Conservation (phyloP, 2,888 invertebrate species). For the Strigamia maritima region DNA sequence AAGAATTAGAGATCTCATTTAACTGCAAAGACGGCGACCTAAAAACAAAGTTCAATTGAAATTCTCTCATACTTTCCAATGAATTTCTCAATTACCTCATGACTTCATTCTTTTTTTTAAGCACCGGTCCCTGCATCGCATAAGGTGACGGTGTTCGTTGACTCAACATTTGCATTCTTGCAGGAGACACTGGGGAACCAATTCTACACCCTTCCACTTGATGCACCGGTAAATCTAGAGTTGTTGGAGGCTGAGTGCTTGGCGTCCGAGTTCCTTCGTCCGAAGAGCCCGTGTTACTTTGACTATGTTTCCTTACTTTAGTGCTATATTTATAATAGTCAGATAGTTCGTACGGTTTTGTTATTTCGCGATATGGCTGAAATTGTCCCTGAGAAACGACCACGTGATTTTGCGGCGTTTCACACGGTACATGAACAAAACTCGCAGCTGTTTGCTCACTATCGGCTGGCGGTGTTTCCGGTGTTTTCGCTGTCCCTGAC, state of each 20-base stretch:
- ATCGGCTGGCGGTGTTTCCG: neutral
- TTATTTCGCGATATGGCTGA: slow-evolving; percentile 82
- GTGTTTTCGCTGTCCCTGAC: neutral
- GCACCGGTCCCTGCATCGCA: neutral
- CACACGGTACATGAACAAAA: slow-evolving; percentile 58
- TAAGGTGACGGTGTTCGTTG: neutral
- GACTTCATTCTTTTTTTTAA: neutral
- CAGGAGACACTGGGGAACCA: neutral
- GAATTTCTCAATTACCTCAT: neutral
- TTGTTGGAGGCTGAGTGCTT: neutral
- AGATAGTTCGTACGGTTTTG: slow-evolving; percentile 96
- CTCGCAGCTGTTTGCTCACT: slow-evolving; percentile 38
- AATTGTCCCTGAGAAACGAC: slow-evolving; percentile 83
- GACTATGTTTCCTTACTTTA: slow-evolving; percentile 70
- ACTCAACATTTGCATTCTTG: neutral
- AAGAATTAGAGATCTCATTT: slow-evolving; percentile 40
- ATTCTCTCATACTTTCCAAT: neutral
- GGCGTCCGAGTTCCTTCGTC: neutral
- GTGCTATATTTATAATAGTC: slow-evolving; percentile 98
- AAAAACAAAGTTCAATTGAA: neutral
- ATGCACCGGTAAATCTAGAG: neutral
- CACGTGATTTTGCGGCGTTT: slow-evolving; percentile 77
- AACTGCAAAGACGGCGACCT: neutral
- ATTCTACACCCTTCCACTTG: neutral
- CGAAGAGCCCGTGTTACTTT: slow-evolving; percentile 45